phyloP scores from a whole-genome alignment of 2,113 vertebrate species.

The Pachycephala philippinensis region DNA sequence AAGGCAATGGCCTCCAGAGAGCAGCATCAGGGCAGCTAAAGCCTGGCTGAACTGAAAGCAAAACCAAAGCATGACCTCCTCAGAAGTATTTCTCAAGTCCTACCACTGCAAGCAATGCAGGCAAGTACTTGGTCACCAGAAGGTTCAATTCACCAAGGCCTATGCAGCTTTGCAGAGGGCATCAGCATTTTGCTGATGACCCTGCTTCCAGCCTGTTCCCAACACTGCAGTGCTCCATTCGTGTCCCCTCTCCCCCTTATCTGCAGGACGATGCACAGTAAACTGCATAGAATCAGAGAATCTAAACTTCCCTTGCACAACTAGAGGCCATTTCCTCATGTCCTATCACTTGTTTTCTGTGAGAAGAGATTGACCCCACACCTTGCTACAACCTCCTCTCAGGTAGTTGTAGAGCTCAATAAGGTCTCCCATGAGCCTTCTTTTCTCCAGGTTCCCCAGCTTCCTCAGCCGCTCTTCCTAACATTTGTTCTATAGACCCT shows the following conservation, averaged over 20 bases:
- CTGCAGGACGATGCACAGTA: not conserved
- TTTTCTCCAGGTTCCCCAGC: not conserved
- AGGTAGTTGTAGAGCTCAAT: not conserved
- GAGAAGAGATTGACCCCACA: not conserved
- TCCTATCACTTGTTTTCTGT: not conserved
- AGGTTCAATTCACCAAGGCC: not conserved
- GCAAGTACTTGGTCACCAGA: not conserved
- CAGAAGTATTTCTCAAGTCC: not conserved
- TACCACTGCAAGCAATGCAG: not conserved
- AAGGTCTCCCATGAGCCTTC: not conserved
- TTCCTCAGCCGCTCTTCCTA: not conserved
- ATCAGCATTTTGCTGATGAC: not conserved
- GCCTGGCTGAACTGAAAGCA: not conserved
- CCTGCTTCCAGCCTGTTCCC: not conserved
- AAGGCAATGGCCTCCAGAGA: not conserved
- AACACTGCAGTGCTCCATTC: not conserved
- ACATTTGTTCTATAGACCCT: not conserved
- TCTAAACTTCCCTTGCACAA: not conserved
- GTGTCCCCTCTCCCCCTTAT: not conserved
- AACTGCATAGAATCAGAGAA: not conserved
- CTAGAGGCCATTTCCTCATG: not conserved
- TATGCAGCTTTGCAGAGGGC: not conserved
- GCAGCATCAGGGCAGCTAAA: not conserved
- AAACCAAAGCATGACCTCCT: not conserved
- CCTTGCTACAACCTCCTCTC: not conserved